phyloP scores from a whole-genome alignment of 2,888 invertebrate genomes.

The Danaus chrysippus region DNA sequence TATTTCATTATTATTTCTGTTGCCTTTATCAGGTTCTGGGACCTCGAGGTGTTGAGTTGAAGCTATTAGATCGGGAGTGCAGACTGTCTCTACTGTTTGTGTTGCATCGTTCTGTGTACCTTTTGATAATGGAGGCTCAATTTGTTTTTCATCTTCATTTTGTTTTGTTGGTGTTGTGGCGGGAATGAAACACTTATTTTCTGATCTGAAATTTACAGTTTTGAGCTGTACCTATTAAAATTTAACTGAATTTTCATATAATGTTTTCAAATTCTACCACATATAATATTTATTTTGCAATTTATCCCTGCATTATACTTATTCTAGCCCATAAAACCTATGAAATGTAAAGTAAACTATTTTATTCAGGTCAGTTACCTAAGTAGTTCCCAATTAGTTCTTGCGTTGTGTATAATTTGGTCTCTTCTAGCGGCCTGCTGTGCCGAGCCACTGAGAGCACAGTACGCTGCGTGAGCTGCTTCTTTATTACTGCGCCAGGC shows the following conservation, averaged over 20 bases:
- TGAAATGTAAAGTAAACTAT: too few relatives aligned
- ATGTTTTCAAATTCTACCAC: too few relatives aligned
- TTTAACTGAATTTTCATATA: too few relatives aligned
- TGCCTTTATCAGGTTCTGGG: constrained; percentile 50
- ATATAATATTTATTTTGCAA: too few relatives aligned
- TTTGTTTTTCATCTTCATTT: constrained; percentile 55
- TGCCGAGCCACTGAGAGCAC: constrained; percentile 78
- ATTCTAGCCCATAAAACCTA: too few relatives aligned
- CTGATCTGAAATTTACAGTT: constrained; percentile 70
- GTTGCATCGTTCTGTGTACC: constrained; percentile 42
- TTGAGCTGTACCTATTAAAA: too few relatives aligned
- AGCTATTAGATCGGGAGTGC: constrained; percentile 54
- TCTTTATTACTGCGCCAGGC: constrained; percentile 90
- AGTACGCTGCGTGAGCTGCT: constrained; percentile 82
- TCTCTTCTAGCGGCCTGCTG: constrained; percentile 84
- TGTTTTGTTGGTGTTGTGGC: constrained; percentile 54
- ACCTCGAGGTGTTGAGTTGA: constrained; percentile 52
- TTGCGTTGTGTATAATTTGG: constrained; percentile 90
- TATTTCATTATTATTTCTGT: constrained; percentile 50
- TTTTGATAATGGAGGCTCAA: constrained; percentile 46
- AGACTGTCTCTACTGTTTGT: constrained; percentile 49
- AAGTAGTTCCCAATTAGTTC: constrained; percentile 91
- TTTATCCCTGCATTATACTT: too few relatives aligned
- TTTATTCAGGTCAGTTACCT: constrained; percentile 44
- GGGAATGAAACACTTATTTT: constrained; percentile 78